Conservation (phyloP, 1,140 invertebrate genomes). For the Phenacoccus solenopsis region DNA sequence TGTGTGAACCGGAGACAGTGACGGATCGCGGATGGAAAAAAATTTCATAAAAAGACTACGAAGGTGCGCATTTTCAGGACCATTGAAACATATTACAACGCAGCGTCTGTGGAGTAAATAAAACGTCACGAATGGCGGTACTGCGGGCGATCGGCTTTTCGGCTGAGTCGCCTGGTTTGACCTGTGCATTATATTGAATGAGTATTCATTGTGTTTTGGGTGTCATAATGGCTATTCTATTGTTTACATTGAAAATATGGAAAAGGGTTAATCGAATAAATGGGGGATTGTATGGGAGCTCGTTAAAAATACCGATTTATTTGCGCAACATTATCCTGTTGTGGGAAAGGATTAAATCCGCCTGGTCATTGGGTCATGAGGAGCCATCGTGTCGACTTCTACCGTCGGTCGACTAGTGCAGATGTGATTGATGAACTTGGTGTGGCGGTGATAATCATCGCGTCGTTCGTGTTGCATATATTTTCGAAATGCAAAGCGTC, state of each 20-base stretch:
- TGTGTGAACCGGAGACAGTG: too few species aligned
- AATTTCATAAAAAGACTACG: too few species aligned
- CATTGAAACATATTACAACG: too few species aligned
- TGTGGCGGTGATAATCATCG: too few species aligned
- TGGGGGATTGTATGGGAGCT: neutral
- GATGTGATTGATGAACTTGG: too few species aligned
- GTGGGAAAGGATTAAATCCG: neutral
- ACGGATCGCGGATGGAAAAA: too few species aligned
- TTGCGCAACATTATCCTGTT: neutral
- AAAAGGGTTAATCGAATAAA: neutral
- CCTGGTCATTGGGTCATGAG: neutral
- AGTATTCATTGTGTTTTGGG: constrained; percentile 15
- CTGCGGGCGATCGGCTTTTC: too few species aligned
- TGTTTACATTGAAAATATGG: constrained; percentile 2
- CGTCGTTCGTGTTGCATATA: too few species aligned
- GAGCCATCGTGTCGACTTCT: neutral
- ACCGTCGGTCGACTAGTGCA: neutral
- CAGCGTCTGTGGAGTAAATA: too few species aligned
- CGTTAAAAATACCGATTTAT: too few species aligned
- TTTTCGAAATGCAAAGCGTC: neutral
- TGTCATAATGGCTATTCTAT: neutral
- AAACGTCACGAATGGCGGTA: too few species aligned
- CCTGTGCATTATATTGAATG: neutral
- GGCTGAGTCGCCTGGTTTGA: neutral
- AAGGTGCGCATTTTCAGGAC: too few species aligned